phyloP scores from a whole-genome alignment of 2,113 vertebrate genomes.

The Scophthalmus maximus region DNA sequence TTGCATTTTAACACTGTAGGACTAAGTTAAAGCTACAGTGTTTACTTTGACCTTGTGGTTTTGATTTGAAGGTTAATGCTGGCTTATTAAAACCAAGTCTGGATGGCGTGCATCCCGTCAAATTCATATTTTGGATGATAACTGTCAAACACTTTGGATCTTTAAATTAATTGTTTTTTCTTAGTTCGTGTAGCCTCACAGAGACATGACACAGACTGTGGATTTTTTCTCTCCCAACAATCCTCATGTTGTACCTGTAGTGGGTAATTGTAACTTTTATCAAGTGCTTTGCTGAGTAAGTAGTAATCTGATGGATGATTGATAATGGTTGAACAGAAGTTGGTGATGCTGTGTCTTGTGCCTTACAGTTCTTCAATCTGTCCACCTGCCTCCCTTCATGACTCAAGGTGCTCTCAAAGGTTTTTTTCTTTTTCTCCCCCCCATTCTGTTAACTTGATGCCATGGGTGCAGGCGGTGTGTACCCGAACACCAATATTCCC shows the following conservation, averaged over 20 bases:
- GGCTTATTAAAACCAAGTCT: constrained; percentile 30
- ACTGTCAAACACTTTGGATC: constrained; percentile 34
- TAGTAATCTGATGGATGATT: constrained; percentile 55
- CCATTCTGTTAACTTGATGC: constrained; percentile 71
- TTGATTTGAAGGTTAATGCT: constrained; percentile 36
- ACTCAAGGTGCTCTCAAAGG: constrained; percentile 78
- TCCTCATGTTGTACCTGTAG: constrained; percentile 46
- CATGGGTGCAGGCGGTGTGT: constrained; percentile 59
- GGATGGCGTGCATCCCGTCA: constrained; percentile 8
- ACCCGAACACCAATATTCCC: constrained; percentile 61
- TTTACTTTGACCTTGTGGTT: constrained; percentile 38
- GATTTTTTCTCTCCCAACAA: constrained; percentile 12
- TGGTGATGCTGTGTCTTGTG: constrained; percentile 81
- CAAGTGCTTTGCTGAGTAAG: constrained; percentile 63
- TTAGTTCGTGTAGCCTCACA: constrained; percentile 44
- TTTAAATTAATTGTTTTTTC: constrained; percentile 27
- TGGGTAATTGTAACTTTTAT: constrained; percentile 63
- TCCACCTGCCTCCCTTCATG: constrained; percentile 62
- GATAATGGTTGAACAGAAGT: constrained; percentile 65
- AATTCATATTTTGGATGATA: constrained; percentile 33
- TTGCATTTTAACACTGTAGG: constrained; percentile 57
- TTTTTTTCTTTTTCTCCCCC: constrained; percentile 1
- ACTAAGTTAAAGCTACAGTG: constrained; percentile 21
- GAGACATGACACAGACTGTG: constrained; percentile 22
- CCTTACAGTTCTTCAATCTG: constrained; percentile 73